These are phyloP conservation scores for Apaloderma vittatum DNA, from an alignment of 2,113 vertebrate genomes.

Conservation along the genomic window DNA sequence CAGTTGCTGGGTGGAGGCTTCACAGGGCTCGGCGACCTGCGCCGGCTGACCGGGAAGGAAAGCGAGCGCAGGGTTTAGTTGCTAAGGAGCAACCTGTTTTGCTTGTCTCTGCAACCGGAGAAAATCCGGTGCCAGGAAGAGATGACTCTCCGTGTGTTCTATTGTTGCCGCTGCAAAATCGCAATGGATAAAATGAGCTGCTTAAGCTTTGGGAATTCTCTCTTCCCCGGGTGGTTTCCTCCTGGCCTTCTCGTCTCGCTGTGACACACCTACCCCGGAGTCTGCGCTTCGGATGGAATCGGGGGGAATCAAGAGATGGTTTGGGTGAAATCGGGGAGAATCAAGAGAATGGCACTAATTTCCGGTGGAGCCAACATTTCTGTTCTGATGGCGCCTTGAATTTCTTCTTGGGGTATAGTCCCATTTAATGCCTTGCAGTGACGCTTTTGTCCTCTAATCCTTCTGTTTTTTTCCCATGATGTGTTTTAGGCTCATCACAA, in stretches of 20 bases:
- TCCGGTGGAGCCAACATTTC: rapidly evolving
- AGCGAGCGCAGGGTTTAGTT: neutral
- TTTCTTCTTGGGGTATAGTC: neutral
- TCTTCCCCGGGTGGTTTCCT: neutral
- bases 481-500: neutral
- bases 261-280: neutral
- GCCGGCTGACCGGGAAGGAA: neutral
- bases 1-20: neutral
- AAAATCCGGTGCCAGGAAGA: slow-evolving; percentile 15
- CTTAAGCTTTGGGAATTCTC: rapidly evolving
- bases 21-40: neutral
- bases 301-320: neutral
- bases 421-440: neutral
- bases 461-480: neutral
- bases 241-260: too few relatives aligned
- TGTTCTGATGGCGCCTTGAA: neutral
- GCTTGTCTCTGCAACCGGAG: neutral
- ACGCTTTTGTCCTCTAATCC: neutral
- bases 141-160: neutral
- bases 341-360: too few relatives aligned
- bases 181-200: neutral
- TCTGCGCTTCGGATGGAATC: neutral
- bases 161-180: neutral
- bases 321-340: neutral
- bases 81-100: slow-evolving; percentile 24